Base-by-base conservation (phyloP, 2,113 vertebrate species). In the Gallinago jamesoni region DNA sequence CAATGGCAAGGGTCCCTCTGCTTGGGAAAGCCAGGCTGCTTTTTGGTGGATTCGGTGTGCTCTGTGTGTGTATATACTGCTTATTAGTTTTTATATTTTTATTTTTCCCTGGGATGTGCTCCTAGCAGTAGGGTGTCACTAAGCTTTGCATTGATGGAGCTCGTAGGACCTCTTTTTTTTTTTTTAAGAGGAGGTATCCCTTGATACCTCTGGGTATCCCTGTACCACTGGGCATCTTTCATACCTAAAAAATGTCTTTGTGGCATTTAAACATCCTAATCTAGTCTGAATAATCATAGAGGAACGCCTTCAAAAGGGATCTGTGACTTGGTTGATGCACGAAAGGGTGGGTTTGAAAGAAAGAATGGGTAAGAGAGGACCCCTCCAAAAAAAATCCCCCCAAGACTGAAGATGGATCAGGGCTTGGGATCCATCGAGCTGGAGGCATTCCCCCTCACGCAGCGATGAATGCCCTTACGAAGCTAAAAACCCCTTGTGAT, bases 401-500 rank as follows among this genome's bases (percentile, higher is more conserved):
- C 27, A 37, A 1, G 22, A 31, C 9, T 6, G 63, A 35, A 16
- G 53, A 16, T 10, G 35, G 20, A 13, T 50, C 35, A 13, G 73
- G 41, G 24, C 35, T 60, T 43, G 45, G 67, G 48, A 48, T 23
- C 48, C 6, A 3, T 9, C 0, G 2, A 25, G 73, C 59, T 59
- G 43, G 74, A 21, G 45, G 28, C 31, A 2, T 33, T 10, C 33
- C 47, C 5, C 21, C 19, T 25, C 21, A 13, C 1, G 1, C 33
- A 1, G 39, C 10, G 39, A 19, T 3, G 25, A 15, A 5, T 21
- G 12, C 2, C 25, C 48, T 28, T 8, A 6, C 0, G 19, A 17
- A 14, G 31, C 43, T n/a, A 23, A 33, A 60, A 28, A 4, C 24
- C 25, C 72, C 43, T 20, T n/a, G 45, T 22, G 21, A 57, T 2